Conservation (phyloP, 2,113 vertebrate genomes). For the Etia nguti region DNA sequence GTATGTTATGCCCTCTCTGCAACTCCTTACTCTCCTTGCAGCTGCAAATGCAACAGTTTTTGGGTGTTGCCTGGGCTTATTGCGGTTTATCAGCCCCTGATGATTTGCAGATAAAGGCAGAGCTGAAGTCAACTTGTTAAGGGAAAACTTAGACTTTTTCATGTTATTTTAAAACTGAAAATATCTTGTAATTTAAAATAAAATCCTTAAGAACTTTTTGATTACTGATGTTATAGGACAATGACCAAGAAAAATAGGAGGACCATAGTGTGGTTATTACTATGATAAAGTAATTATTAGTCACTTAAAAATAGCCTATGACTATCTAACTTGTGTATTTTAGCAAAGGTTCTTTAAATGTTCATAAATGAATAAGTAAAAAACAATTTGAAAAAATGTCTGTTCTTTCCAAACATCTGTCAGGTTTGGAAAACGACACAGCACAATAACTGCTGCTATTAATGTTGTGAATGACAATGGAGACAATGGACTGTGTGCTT, state of each 20-base stretch:
- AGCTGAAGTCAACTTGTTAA: not conserved
- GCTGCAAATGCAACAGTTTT: not conserved
- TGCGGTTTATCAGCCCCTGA: not conserved
- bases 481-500: not conserved
- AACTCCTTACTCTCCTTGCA: not conserved
- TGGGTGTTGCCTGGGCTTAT: not conserved
- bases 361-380: not conserved
- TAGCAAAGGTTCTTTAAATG: not conserved
- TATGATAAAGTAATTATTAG: not conserved
- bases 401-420: not conserved
- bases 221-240: not conserved
- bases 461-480: not conserved
- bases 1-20: not conserved
- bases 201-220: not conserved
- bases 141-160: not conserved
- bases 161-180: not conserved
- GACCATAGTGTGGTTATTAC: not conserved
- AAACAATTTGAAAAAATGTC: not conserved
- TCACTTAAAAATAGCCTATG: not conserved
- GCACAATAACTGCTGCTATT: not conserved
- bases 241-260: not conserved
- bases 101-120: not conserved
- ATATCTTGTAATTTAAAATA: not conserved
- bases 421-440: not conserved
- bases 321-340: not conserved